Conservation (phyloP, 2,113 vertebrate genomes). For the Catagonus wagneri region DNA sequence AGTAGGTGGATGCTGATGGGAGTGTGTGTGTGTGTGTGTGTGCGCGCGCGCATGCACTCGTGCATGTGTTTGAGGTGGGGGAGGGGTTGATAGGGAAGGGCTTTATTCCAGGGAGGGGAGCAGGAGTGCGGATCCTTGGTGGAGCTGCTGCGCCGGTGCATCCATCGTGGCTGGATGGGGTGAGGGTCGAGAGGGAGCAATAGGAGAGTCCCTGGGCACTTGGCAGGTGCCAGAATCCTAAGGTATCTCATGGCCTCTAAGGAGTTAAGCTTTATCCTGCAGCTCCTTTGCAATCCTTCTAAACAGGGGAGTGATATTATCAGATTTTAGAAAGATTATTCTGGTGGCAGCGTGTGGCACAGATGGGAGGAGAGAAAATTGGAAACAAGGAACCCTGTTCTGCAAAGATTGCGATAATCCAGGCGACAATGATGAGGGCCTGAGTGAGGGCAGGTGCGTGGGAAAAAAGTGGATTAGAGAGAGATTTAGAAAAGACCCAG, state of each 20-base stretch:
- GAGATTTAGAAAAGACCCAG: conserved; percentile 28
- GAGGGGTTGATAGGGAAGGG: not conserved
- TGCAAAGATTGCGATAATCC: conserved; percentile 74
- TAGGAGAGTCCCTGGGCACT: not conserved
- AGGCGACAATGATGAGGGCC: conserved; percentile 24
- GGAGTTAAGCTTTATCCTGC: conserved; percentile 60
- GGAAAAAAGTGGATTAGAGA: conserved; percentile 53
- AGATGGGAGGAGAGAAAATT: conserved; percentile 43
- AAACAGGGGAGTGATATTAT: conserved; percentile 58
- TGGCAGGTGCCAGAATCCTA: not conserved
- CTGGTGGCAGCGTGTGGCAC: conserved; percentile 41
- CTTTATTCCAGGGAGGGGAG: not conserved
- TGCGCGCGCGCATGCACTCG: too few species aligned
- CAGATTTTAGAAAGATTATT: conserved; percentile 75
- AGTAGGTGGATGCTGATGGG: not conserved
- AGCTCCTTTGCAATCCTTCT: conserved; percentile 61
- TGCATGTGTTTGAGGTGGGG: too few species aligned
- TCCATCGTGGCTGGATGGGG: too few species aligned
- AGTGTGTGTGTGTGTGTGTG: not conserved
- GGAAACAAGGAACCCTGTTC: conserved; percentile 50
- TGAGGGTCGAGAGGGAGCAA: not conserved
- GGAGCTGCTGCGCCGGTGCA: not conserved
- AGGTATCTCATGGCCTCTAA: not conserved
- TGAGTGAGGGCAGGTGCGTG: conserved; percentile 35
- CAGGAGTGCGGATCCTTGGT: fast-evolving